Percentiles rank a stretch among this genome's conserved stretches.
phyloP scores from a whole-genome alignment of 2,113 vertebrate species.

The Albula glossodonta region DNA sequence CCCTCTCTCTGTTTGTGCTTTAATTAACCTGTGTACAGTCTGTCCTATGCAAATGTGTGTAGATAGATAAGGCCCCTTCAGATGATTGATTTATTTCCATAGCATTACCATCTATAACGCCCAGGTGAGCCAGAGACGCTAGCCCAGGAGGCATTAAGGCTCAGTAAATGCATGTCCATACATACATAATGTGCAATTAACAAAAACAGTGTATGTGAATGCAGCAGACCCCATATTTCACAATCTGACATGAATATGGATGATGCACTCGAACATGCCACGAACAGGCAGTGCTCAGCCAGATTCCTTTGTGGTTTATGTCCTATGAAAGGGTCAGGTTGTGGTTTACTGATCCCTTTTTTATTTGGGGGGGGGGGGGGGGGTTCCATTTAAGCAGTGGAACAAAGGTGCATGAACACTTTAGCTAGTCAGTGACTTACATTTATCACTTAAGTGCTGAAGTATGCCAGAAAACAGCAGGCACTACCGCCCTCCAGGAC shows the following conservation, averaged over 20 bases:
- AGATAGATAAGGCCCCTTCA: constrained; percentile 72
- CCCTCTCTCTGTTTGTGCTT: constrained; percentile 70
- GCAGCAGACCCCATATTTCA: not conserved
- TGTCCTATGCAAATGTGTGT: constrained; percentile 71
- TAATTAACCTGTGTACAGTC: constrained; percentile 75
- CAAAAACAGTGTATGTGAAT: not conserved
- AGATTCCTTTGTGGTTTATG: no score
- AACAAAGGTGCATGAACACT: no score
- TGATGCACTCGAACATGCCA: no score
- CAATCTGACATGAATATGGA: not conserved
- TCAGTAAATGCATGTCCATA: constrained; percentile 39
- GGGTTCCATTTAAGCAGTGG: no score
- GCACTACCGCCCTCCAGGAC: no score
- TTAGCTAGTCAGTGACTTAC: no score
- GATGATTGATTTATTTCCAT: constrained; percentile 74
- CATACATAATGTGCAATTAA: not conserved
- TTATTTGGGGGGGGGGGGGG: no score
- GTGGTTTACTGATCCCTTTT: no score
- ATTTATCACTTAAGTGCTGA: no score
- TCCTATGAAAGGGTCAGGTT: not conserved
- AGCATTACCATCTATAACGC: constrained; percentile 49
- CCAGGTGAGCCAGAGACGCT: constrained; percentile 48
- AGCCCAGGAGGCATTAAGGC: constrained; percentile 36
- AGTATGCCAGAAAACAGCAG: no score
- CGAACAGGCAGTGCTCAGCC: no score